Conservation (phyloP, 2,797 vertebrate genomes). For the Trematomus bernacchii region DNA sequence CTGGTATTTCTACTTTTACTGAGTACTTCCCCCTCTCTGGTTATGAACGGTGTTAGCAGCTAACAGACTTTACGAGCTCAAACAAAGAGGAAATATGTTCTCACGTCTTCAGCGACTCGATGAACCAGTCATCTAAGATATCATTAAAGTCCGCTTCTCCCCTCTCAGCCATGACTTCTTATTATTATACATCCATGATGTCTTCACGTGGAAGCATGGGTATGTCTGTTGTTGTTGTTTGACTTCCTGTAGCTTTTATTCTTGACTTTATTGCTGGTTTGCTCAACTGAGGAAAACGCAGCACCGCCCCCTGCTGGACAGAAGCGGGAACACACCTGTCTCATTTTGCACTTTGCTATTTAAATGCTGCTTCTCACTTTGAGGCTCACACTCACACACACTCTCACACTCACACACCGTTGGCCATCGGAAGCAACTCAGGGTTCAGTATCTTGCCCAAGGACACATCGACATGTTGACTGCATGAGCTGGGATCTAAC, state of each 20-base stretch:
- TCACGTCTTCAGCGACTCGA: constrained; percentile 84
- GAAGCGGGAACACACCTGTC: background rate
- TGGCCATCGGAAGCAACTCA: too few species aligned
- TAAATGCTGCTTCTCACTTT: too few species aligned
- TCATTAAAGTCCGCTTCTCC: constrained; percentile 64
- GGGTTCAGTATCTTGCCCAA: too few species aligned
- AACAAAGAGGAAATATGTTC: constrained; percentile 13
- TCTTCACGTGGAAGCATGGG: too few species aligned
- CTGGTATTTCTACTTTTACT: too few species aligned
- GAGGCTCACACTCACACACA: too few species aligned
- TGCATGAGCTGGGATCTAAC: too few species aligned
- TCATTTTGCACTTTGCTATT: too few species aligned
- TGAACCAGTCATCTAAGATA: constrained; percentile 83
- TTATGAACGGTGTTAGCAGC: background rate
- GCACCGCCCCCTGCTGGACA: constrained; percentile 42
- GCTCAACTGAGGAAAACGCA: fast-evolving
- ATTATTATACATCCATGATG: too few species aligned
- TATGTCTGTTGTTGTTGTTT: background rate
- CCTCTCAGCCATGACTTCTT: constrained; percentile 17
- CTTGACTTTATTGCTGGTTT: fast-evolving
- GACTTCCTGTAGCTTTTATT: background rate
- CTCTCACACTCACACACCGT: too few species aligned
- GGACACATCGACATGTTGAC: too few species aligned
- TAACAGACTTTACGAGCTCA: background rate
- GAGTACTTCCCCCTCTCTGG: too few species aligned